A percentile compares a stretch with the other conserved stretches of the same genome.
phyloP scores from a whole-genome alignment of 2,113 vertebrate genomes.

The Todiramphus chloris region DNA sequence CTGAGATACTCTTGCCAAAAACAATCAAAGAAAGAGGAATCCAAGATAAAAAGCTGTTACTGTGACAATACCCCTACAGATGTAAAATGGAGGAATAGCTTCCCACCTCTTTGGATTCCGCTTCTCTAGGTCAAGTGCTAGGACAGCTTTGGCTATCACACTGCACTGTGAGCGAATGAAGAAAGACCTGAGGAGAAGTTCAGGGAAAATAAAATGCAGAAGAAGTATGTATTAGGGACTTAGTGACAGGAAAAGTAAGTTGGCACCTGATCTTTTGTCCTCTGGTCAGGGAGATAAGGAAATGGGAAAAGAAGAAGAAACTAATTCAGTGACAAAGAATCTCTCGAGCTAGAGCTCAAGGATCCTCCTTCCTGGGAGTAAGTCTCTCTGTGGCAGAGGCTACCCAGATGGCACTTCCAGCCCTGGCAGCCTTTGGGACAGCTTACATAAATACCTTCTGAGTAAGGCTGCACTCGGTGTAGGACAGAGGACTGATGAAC shows the following conservation, averaged over 20 bases:
- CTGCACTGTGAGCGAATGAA: background rate
- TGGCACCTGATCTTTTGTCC: background rate
- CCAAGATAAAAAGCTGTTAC: background rate
- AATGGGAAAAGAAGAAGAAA: background rate
- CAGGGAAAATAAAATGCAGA: accelerated
- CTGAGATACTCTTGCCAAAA: background rate
- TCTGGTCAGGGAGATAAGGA: background rate
- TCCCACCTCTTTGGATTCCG: background rate
- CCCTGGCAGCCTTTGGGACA: background rate
- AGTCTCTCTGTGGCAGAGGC: background rate
- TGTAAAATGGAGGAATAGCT: background rate
- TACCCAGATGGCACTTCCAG: accelerated
- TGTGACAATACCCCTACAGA: background rate
- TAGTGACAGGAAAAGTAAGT: background rate
- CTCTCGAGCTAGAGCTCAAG: background rate
- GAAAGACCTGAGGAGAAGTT: background rate
- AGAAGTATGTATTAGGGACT: background rate
- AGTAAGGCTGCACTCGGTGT: background rate
- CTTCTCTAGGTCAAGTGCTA: background rate
- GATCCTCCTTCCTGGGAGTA: background rate
- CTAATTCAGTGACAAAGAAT: background rate
- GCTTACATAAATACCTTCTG: accelerated
- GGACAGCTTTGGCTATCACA: background rate
- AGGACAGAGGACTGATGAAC: background rate
- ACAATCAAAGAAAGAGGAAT: background rate